phyloP scores from a whole-genome alignment of 2,888 invertebrate species.

The Mylabris sibirica region DNA sequence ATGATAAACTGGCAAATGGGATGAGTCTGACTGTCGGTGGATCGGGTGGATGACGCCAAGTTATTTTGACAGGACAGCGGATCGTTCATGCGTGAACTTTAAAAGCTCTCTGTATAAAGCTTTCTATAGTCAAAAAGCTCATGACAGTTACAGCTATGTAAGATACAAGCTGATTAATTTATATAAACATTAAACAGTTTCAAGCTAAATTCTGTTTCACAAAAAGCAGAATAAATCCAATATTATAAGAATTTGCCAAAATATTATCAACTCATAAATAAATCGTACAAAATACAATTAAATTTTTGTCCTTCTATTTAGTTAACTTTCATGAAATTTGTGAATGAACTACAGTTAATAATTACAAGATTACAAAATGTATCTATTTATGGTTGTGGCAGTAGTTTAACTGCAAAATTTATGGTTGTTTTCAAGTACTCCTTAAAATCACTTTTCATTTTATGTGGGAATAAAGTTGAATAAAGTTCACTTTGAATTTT shows the following conservation, averaged over 20 bases:
- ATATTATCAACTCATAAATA: too few relatives aligned
- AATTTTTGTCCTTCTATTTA: too few relatives aligned
- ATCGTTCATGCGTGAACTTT: constrained; percentile 58
- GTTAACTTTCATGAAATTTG: constrained; percentile 1
- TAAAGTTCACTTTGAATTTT: constrained; percentile 23
- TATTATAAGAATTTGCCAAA: background rate
- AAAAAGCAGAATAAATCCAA: too few relatives aligned
- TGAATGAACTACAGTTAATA: constrained; percentile 36
- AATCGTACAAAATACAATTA: too few relatives aligned
- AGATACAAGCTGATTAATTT: constrained; percentile 33
- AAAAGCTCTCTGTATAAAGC: constrained; percentile 55
- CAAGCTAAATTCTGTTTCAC: background rate
- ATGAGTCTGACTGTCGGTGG: constrained; percentile 44
- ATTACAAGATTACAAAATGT: constrained; percentile 36
- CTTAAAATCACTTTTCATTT: constrained; percentile 47
- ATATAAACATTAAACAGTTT: constrained; percentile 16
- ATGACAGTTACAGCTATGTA: constrained; percentile 57
- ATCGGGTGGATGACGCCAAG: constrained; percentile 51
- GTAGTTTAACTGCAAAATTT: constrained; percentile 38
- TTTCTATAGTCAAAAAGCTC: constrained; percentile 57
- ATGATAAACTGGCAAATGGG: constrained; percentile 49
- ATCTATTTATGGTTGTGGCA: constrained; percentile 29
- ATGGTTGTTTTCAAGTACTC: constrained; percentile 39
- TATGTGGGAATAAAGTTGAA: constrained; percentile 43
- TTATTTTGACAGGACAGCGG: constrained; percentile 56